These are phyloP conservation scores for Melanotaenia duboulayi DNA, from an alignment of 2,113 vertebrate species.

Conservation along the genomic window DNA sequence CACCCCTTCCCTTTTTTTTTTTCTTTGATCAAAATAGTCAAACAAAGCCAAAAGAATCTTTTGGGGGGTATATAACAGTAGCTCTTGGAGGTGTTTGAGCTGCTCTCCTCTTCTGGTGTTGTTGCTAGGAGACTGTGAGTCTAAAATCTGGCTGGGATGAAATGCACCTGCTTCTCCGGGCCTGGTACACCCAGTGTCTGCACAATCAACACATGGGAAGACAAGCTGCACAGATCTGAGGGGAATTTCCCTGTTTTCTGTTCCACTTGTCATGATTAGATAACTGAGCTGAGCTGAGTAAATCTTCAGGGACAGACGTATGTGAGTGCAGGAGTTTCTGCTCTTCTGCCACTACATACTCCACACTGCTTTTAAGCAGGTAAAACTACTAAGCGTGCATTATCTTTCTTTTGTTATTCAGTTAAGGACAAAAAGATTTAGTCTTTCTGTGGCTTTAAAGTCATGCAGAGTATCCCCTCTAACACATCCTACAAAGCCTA, in stretches of 20 bases:
- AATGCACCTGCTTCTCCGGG: constrained; percentile 70
- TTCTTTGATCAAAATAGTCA: constrained; percentile 51
- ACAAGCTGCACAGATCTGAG: constrained; percentile 35
- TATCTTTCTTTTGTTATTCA: constrained; percentile 50
- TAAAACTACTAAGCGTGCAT: constrained; percentile 46
- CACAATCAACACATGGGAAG: constrained; percentile 50
- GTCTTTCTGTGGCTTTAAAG: constrained; percentile 11
- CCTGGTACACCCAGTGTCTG: constrained; percentile 43
- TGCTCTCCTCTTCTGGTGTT: constrained; percentile 61
- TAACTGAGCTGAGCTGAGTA: constrained; percentile 19
- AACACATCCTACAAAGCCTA: constrained; percentile 23
- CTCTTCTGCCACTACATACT: constrained; percentile 3
- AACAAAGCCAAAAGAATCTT: constrained; percentile 62
- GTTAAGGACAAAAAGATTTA: constrained; percentile 54
- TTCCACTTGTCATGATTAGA: constrained; percentile 40
- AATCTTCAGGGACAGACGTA: constrained; percentile 39
- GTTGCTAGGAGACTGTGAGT: constrained; percentile 82
- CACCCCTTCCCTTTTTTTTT: constrained; percentile 48
- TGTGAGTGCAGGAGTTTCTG: constrained; percentile 44
- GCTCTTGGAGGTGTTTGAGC: constrained; percentile 51
- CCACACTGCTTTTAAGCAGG: not conserved
- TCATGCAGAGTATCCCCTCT: constrained; percentile 8
- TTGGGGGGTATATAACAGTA: constrained; percentile 60
- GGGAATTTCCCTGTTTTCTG: constrained; percentile 20
- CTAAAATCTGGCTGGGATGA: constrained; percentile 65